These are phyloP conservation scores for Rhabdophis nuchalis DNA, from an alignment of 2,797 vertebrate genomes.

Conservation along the genomic window DNA sequence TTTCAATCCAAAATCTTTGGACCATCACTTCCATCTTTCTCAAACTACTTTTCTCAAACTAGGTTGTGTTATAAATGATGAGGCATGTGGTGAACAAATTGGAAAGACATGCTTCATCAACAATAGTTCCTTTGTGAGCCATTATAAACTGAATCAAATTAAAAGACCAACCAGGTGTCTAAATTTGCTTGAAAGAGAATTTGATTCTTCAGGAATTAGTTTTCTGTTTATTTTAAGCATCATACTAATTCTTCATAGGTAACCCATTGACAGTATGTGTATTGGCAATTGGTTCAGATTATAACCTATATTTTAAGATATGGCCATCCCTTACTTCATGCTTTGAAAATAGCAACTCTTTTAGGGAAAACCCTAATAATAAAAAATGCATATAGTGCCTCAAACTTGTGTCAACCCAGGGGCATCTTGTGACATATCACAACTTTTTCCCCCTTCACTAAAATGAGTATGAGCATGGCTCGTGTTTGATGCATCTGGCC, in stretches of 20 bases:
- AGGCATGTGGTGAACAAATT: neutral
- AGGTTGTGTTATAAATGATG: neutral
- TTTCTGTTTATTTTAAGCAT: neutral
- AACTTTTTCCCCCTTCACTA: too few relatives aligned
- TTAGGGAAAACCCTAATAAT: neutral
- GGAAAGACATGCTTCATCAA: constrained; percentile 13
- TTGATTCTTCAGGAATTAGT: constrained; percentile 1
- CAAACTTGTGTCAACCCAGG: too few relatives aligned
- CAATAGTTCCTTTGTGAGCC: constrained; percentile 14
- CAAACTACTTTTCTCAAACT: neutral
- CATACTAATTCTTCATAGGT: neutral
- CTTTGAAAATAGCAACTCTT: neutral
- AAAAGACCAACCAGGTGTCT: neutral
- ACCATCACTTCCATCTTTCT: neutral
- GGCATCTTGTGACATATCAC: too few relatives aligned
- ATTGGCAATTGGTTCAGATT: neutral
- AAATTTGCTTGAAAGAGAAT: neutral
- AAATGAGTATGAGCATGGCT: too few relatives aligned
- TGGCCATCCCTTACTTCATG: neutral
- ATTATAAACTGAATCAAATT: constrained; percentile 10
- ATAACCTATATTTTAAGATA: neutral
- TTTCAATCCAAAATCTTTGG: neutral
- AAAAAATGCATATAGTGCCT: neutral
- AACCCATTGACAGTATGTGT: neutral
- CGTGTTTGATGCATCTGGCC: too few relatives aligned